Evolutionary conservation across 2,113 vertebrate species (phyloP).

Genomic region (Falcunculus frontatus): DNA sequence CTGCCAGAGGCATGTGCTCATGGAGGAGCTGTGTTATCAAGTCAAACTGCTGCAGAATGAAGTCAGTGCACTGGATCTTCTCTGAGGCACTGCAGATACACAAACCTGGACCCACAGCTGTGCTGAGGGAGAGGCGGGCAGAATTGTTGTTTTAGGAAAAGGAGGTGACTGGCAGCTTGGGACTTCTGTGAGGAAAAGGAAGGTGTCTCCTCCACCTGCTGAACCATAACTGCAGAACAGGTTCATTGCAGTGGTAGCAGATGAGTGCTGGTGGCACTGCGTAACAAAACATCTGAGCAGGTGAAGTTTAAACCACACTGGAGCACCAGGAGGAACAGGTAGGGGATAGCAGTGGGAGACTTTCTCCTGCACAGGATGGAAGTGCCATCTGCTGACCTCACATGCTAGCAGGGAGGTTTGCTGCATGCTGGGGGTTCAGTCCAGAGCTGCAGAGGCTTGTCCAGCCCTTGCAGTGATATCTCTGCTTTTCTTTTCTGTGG

Average conservation of each 20-base stretch:
- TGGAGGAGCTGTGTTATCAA: neutral
- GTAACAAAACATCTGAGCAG: neutral
- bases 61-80: neutral
- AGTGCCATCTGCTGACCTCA: neutral
- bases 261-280: neutral
- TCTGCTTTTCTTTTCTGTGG: neutral
- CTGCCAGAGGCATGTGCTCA: neutral
- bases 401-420: neutral
- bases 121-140: neutral
- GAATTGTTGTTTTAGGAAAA: neutral
- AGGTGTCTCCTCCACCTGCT: neutral
- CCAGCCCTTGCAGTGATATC: neutral
- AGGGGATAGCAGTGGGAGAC: neutral
- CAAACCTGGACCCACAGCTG: neutral
- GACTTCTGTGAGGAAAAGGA: neutral
- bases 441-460: neutral
- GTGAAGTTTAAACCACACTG: neutral
- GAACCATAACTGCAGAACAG: neutral
- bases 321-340: neutral
- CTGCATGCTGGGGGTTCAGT: neutral
- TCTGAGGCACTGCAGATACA: neutral
- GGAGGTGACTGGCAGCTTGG: neutral
- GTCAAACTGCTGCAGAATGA: neutral
- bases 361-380: neutral
- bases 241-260: neutral